Evolutionary conservation across 1,140 invertebrate species (phyloP).

Genomic region (Gonatopus flavifemur): DNA sequence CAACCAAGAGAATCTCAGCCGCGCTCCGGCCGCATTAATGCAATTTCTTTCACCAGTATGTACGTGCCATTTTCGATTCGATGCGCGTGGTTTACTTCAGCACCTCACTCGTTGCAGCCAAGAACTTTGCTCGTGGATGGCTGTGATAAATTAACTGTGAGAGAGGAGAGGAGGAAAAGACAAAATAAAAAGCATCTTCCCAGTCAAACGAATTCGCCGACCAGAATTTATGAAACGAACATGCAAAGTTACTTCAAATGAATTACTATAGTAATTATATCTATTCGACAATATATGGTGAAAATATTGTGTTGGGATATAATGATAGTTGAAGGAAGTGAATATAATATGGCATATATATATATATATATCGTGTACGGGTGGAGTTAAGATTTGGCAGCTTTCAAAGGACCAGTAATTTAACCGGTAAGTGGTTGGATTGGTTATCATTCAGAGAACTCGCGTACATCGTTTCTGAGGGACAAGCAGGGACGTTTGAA

Average conservation of each 20-base stretch:
- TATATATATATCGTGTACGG: too few relatives aligned
- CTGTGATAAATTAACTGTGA: constrained; percentile 34
- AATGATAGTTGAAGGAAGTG: background rate
- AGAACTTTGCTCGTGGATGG: too few relatives aligned
- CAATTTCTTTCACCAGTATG: constrained; percentile 26
- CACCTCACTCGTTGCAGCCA: constrained; percentile 1
- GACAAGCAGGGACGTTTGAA: background rate
- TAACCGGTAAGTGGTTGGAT: too few relatives aligned
- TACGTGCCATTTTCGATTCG: constrained; percentile 30
- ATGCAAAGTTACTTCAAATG: background rate
- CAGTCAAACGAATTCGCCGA: background rate
- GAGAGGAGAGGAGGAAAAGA: background rate
- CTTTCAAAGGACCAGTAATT: too few relatives aligned
- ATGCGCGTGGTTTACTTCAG: constrained; percentile 28
- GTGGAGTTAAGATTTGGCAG: too few relatives aligned
- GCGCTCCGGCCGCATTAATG: constrained; percentile 25
- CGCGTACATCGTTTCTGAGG: constrained; percentile 5
- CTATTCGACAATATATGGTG: background rate
- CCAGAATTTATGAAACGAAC: background rate
- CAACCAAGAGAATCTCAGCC: constrained; percentile 20
- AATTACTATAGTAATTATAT: background rate
- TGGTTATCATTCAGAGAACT: too few relatives aligned
- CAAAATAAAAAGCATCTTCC: background rate
- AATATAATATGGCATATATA: too few relatives aligned
- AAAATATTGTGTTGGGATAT: background rate